Base-by-base conservation (phyloP, 2,888 invertebrate genomes). In the Cetonia aurata region DNA sequence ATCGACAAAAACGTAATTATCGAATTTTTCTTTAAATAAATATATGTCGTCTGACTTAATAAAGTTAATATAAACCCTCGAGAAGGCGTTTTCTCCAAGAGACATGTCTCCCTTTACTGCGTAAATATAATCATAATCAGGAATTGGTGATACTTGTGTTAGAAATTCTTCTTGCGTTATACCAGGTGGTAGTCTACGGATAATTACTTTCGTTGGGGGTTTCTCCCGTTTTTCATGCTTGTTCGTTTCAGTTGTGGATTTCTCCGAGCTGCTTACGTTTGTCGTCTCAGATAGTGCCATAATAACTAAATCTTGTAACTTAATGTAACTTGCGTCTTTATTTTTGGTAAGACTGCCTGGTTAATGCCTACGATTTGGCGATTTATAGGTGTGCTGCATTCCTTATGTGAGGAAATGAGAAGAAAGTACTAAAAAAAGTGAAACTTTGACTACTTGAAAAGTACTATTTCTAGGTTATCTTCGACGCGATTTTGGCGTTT, bases 1-100 rank as follows among this genome's bases (percentile, higher is more conserved):
- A 86, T 99, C 98, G 19, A 99, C 88, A 85, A 99, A 98, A 0
- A 98, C 94, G 83, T 99, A 99, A 76, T 95, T 96, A 87, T 99
- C 98, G 87, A 98, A 99, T 81, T 96, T 95, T 82, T 98, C 96
- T 76, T 93, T 91, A 83, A 99, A 99, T 67, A 92, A 87, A 82
- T 93, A 92, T 52, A 98, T 91, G 81, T 98, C 96, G 8, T 94
- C 92, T 68, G 92, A 88, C 81, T 94, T 91, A 10, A 91, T 83
- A 83, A 98, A 96, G 83, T 96, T 95, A 76, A 99, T 93, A 81
- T 98, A 98, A 4, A 95, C 97, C 78, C 98, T 90, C 13, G 92
- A 90, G 84, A 92, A 96, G 17, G 95, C 92, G 82, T 89, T 88
- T 70, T 88, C 89, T 0, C 91, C 92, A 66, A 96, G 86, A 74